These are phyloP conservation scores for Drosophila pseudotalamancana DNA, from an alignment of 2,888 invertebrate genomes.

Conservation along the genomic window DNA sequence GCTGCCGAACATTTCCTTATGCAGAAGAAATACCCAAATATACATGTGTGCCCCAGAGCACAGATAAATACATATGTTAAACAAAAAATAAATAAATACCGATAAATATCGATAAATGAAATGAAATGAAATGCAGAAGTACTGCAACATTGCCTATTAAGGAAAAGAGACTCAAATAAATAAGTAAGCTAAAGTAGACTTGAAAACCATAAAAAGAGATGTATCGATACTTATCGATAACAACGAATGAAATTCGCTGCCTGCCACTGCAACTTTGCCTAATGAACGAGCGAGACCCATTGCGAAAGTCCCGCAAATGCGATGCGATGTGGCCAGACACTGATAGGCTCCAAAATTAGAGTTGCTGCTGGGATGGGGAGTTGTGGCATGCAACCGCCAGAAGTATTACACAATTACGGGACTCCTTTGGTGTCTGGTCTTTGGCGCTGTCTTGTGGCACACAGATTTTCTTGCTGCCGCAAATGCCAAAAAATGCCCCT, in stretches of 20 bases:
- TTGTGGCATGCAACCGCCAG: background rate
- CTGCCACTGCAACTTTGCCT: background rate
- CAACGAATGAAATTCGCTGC: no score
- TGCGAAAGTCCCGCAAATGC: constrained; percentile 27
- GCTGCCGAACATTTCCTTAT: no score
- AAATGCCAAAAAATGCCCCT: constrained; percentile 53
- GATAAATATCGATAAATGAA: background rate
- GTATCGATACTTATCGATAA: background rate
- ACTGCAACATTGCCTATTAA: no score
- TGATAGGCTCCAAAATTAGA: constrained; percentile 16
- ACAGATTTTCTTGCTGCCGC: constrained; percentile 12
- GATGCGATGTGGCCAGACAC: constrained; percentile 16
- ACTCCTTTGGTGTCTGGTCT: constrained; percentile 29
- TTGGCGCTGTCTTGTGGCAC: constrained; percentile 44
- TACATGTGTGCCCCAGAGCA: no score
- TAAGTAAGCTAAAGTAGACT: no score
- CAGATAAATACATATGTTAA: no score
- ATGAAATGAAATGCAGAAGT: background rate
- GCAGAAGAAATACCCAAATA: no score
- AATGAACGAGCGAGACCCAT: constrained; percentile 14
- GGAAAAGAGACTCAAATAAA: no score
- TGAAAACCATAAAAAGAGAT: no score
- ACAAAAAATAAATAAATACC: no score
- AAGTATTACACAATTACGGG: constrained; percentile 29
- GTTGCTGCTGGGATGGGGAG: background rate